A percentile compares a stretch with the other conserved stretches of the same genome.
Evolutionary conservation across 2,113 vertebrate genomes (phyloP).

Genomic region (Ammodytes marinus): DNA sequence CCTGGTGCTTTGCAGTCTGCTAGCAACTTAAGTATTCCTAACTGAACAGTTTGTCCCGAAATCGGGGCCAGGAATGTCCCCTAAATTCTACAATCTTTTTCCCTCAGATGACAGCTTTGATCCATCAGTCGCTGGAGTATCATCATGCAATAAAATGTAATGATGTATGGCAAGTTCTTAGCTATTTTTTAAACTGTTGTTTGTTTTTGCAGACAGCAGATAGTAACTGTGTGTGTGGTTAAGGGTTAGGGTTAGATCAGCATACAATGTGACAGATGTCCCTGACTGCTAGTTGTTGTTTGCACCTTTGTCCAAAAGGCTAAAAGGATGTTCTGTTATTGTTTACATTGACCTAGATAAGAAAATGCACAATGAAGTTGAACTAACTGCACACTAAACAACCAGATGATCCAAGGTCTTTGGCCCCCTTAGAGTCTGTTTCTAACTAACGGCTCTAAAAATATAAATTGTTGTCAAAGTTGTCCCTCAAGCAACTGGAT

Average conservation of each 20-base stretch:
- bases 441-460: neutral
- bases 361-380: constrained; percentile 8
- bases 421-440: constrained; percentile 10
- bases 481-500: constrained; percentile 28
- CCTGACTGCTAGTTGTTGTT: neutral
- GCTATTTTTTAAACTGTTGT: neutral
- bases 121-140: neutral
- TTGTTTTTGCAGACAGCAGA: neutral
- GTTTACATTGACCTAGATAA: constrained; percentile 34
- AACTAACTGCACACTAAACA: constrained; percentile 16
- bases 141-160: neutral
- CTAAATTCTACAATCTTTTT: constrained; percentile 27
- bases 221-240: neutral
- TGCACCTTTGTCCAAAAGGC: constrained; percentile 22
- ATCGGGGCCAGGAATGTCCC: constrained; percentile 11
- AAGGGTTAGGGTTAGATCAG: too few relatives aligned
- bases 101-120: constrained; percentile 14
- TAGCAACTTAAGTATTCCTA: constrained; percentile 63
- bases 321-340: constrained; percentile 17
- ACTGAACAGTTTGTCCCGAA: constrained; percentile 59
- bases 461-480: constrained; percentile 24
- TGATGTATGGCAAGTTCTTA: neutral
- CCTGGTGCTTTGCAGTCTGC: constrained; percentile 60
- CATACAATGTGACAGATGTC: neutral
- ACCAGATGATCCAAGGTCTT: constrained; percentile 23